Evolutionary conservation across 2,888 invertebrate species (phyloP).

Genomic region (Aspidapion aeneum): DNA sequence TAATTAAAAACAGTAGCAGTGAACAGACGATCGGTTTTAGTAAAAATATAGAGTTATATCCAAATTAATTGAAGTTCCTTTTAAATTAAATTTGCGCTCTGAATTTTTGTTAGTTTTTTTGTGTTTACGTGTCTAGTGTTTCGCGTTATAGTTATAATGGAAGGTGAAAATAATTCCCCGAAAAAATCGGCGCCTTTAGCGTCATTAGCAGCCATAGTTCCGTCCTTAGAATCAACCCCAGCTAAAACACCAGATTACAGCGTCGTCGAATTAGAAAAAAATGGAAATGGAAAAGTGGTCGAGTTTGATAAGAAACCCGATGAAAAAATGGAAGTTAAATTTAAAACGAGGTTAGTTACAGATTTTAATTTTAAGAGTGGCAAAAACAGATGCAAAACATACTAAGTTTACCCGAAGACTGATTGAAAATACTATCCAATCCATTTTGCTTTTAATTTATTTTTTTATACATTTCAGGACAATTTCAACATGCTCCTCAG

Average conservation of each 20-base stretch:
- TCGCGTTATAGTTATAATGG: not conserved
- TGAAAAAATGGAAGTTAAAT: conserved; percentile 29
- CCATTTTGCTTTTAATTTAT: no score
- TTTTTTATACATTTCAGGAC: no score
- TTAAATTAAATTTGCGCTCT: conserved; percentile 28
- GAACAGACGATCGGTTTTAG: not conserved
- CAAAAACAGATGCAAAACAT: no score
- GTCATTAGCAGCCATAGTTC: conserved; percentile 27
- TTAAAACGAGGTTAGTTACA: conserved; percentile 21
- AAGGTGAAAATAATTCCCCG: conserved; percentile 3
- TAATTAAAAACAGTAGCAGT: not conserved
- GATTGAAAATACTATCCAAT: no score
- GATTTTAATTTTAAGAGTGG: no score
- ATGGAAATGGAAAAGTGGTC: not conserved
- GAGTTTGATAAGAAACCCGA: conserved; percentile 13
- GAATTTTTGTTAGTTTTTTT: conserved; percentile 12
- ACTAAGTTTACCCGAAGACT: no score
- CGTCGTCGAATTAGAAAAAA: conserved; percentile 3
- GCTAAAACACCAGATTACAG: conserved; percentile 19
- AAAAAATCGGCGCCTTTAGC: conserved; percentile 31
- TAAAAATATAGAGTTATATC: no score
- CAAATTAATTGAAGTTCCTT: conserved; percentile 12
- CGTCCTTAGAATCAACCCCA: conserved; percentile 33
- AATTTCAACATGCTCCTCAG: not conserved
- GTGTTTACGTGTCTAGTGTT: conserved; percentile 13